Evolutionary conservation across 2,797 vertebrate genomes (phyloP), one percentile per base, ranked within the genome.

Genomic region (Buceros bicornis): DNA sequence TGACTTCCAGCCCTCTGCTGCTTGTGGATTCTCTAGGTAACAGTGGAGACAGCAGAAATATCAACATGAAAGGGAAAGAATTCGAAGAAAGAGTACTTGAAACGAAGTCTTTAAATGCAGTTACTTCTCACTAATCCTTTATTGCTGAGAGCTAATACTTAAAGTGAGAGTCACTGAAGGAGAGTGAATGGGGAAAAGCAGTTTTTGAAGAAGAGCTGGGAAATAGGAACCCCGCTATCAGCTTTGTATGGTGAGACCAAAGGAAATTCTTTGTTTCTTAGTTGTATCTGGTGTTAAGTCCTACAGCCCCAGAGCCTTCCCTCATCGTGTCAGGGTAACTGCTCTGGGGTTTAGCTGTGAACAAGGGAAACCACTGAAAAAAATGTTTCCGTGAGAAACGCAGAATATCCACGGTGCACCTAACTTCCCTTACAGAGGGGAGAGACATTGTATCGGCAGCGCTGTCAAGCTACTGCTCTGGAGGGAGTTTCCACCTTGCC

Each of bases 381-480:
- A 65, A 25, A 3, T 0, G 0, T 7, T 61, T 69, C 5, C 29
- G 14, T 70, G 40, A 45, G 31, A 81, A 93, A 60, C 10, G 7
- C 22, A 12, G n/a, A 26, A 29, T 72, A 51, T 40, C 47, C 26
- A 29, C 2, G 1, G 4, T 13, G 24, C 2, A 1, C 8, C 35
- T 31, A 15, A 7, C 18, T 51, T 62, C 8, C 5, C 54, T 73
- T 78, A 17, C 7, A 16, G 64, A 40, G 18, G 7, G 15, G 28
- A 51, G 13, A 66, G 20, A n/a, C 1, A 0, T 2, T 11, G 2
- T 20, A 4, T 3, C 82, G 71, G 50, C 47, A 57, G 45, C 2
- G 4, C 31, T 72, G 22, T 33, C 5, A 24, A 67, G 37, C 11
- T 42, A 14, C 43, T 65, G 1, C 58, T 50, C 1, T 3, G 18